These are phyloP conservation scores for Ictalurus furcatus DNA, from an alignment of 2,113 vertebrate genomes.

Conservation along the genomic window DNA sequence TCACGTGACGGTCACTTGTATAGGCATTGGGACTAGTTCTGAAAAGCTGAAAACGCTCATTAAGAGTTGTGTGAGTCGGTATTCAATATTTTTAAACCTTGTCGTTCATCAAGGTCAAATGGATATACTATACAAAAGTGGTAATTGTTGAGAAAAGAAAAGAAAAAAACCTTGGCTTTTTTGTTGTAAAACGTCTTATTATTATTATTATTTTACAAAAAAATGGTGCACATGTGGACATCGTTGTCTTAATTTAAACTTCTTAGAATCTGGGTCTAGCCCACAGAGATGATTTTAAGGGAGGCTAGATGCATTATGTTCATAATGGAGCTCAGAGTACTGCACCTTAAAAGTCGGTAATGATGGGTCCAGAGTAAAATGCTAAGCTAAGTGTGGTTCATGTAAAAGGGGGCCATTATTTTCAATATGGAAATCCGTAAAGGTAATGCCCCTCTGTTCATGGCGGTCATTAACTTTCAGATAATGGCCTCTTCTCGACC, in stretches of 20 bases:
- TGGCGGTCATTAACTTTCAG: conserved; percentile 65
- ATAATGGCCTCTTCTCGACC: conserved; percentile 76
- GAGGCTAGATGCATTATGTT: conserved; percentile 9
- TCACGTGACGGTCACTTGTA: conserved; percentile 2
- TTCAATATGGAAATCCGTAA: conserved; percentile 61
- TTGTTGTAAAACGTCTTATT: not conserved
- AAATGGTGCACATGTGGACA: not conserved
- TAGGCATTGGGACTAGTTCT: not conserved
- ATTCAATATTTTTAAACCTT: not conserved
- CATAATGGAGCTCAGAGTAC: conserved; percentile 23
- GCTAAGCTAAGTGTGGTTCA: conserved; percentile 32
- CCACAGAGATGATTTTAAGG: not conserved
- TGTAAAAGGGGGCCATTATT: conserved; percentile 44
- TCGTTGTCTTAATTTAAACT: not conserved
- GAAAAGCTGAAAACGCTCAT: not conserved
- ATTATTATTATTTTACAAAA: conserved; percentile 21
- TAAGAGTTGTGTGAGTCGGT: not conserved
- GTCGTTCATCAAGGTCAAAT: conserved; percentile 24
- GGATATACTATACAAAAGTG: not conserved
- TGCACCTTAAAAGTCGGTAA: conserved; percentile 41
- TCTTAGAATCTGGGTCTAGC: not conserved
- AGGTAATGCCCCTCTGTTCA: conserved; percentile 75
- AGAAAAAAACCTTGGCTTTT: not conserved
- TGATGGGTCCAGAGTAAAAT: conserved; percentile 37
- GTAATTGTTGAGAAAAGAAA: not conserved